Conservation (phyloP, 2,113 vertebrate genomes). For the Takifugu flavidus region DNA sequence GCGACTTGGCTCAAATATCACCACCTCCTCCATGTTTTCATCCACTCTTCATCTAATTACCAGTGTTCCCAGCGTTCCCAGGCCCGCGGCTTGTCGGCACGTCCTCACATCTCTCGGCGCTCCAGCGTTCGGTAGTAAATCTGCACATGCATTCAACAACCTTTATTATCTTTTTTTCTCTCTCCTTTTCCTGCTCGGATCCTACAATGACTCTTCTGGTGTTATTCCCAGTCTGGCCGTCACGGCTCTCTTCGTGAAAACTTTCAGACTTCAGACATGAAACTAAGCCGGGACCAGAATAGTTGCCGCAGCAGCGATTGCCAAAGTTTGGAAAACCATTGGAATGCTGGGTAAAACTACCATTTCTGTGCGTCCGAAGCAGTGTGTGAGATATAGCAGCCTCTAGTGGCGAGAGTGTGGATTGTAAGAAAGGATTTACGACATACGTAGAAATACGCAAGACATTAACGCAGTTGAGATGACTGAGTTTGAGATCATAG, state of each 20-base stretch:
- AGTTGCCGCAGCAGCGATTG: background rate
- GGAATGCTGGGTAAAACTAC: no score
- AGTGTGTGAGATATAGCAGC: no score
- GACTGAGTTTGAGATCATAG: no score
- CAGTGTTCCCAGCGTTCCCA: slow-evolving; percentile 24
- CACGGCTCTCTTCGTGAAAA: slow-evolving; percentile 1
- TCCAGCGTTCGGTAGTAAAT: slow-evolving; percentile 23
- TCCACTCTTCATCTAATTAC: slow-evolving; percentile 69
- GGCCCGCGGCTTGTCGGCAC: slow-evolving; percentile 27
- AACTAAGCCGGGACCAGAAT: background rate
- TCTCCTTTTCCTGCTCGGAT: background rate
- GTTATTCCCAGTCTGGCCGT: slow-evolving; percentile 38
- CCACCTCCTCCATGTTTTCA: slow-evolving; percentile 58
- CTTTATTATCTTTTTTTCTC: slow-evolving; percentile 10
- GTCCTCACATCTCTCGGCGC: slow-evolving; percentile 31
- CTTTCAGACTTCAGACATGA: slow-evolving; percentile 18
- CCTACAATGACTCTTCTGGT: slow-evolving; percentile 21
- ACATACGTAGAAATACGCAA: no score
- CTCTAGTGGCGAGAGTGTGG: no score
- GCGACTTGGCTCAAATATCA: slow-evolving; percentile 49
- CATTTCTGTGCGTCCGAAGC: background rate
- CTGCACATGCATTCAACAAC: slow-evolving; percentile 14
- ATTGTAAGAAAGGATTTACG: no score
- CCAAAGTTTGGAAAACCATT: no score
- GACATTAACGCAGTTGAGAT: no score